Conservation (phyloP, 2,888 invertebrate species). For the Lasiommata megera region DNA sequence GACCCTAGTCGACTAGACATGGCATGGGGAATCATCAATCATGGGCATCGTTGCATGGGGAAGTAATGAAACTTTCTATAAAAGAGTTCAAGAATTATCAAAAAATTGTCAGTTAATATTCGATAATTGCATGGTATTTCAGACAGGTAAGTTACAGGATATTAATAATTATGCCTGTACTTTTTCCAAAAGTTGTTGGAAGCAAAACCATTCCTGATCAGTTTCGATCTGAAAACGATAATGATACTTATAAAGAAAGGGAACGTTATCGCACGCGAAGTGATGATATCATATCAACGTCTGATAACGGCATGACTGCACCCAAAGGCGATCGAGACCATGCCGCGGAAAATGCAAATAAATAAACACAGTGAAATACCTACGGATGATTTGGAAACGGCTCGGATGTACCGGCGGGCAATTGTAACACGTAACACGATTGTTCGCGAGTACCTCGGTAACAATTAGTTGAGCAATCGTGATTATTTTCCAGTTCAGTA, state of each 20-base stretch:
- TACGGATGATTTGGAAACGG: conserved; percentile 32
- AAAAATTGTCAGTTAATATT: too few species aligned
- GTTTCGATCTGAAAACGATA: background rate
- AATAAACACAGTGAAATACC: conserved; percentile 37
- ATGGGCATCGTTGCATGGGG: too few species aligned
- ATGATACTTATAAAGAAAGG: conserved; percentile 2
- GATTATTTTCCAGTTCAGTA: conserved; percentile 50
- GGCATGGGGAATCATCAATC: too few species aligned
- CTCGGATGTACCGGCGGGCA: conserved; percentile 49
- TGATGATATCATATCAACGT: conserved; percentile 15
- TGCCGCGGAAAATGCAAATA: conserved; percentile 19
- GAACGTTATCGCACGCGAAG: conserved; percentile 11
- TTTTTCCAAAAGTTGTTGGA: background rate
- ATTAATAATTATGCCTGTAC: too few species aligned
- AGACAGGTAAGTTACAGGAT: too few species aligned
- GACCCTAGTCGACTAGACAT: too few species aligned
- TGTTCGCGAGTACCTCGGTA: conserved; percentile 63
- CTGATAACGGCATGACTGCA: conserved; percentile 13
- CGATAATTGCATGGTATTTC: too few species aligned
- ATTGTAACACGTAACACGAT: conserved; percentile 38
- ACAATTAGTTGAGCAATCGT: conserved; percentile 69
- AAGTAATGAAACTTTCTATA: too few species aligned
- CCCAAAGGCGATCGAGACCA: background rate
- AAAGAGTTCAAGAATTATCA: too few species aligned
- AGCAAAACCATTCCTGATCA: background rate